These are phyloP conservation scores for Cryptomyrus ogoouensis DNA, from an alignment of 2,113 vertebrate species.

Conservation along the genomic window DNA sequence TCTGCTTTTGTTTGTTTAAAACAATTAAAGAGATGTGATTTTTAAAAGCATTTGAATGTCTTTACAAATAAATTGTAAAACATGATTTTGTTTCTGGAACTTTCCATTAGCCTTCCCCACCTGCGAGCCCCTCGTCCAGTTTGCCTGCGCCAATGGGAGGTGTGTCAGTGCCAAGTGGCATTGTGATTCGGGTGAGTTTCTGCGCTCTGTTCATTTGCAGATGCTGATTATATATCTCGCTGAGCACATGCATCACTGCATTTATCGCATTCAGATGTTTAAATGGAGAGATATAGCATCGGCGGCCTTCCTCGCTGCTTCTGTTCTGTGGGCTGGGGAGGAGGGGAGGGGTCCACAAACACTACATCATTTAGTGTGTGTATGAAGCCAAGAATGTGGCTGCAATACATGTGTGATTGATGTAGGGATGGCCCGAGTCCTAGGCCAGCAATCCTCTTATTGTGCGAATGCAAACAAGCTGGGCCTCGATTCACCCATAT, in stretches of 20 bases:
- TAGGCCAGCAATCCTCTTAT: neutral
- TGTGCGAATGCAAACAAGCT: neutral
- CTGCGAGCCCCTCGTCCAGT: conserved; percentile 82
- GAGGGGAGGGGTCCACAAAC: neutral
- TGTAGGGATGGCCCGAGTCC: neutral
- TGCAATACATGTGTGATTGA: neutral
- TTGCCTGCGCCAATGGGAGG: conserved; percentile 83
- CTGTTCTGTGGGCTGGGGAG: neutral
- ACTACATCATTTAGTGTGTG: neutral
- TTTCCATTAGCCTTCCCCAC: conserved; percentile 78
- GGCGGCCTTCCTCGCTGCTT: neutral
- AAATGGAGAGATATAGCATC: neutral
- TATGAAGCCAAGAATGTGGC: neutral
- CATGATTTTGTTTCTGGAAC: neutral
- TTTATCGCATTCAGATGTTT: neutral
- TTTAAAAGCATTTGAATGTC: conserved; percentile 7
- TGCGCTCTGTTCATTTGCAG: neutral
- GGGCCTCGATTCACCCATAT: neutral
- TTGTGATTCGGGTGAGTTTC: conserved; percentile 83
- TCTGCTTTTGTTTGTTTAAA: neutral
- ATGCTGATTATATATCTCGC: conserved; percentile 1
- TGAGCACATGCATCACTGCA: neutral
- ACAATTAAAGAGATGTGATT: neutral
- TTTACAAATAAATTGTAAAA: neutral
- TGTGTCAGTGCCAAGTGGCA: conserved; percentile 90